These are phyloP conservation scores for Phylloscopus whistleri DNA, from an alignment of 2,113 vertebrate species.

Conservation along the genomic window DNA sequence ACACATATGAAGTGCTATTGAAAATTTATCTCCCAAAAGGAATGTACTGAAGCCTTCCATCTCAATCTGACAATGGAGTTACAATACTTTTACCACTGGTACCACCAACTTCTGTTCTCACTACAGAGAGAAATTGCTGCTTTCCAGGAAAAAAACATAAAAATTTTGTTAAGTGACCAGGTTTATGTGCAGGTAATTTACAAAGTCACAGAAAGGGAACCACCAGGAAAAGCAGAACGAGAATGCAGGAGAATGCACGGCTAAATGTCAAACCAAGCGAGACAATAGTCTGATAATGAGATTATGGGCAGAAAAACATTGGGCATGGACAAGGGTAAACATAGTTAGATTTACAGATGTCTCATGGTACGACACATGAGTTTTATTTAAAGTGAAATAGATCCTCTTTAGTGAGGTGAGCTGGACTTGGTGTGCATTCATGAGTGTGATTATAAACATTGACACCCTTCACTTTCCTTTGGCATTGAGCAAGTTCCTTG, in stretches of 20 bases:
- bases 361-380: not conserved
- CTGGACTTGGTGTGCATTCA: not conserved
- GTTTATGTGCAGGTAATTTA: not conserved
- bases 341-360: not conserved
- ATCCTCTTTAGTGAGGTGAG: not conserved
- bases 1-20: not conserved
- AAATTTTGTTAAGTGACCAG: not conserved
- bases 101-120: not conserved
- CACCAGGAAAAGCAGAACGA: not conserved
- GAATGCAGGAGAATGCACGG: rapidly evolving
- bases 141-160: slow-evolving; percentile 24
- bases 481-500: not conserved
- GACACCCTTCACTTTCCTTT: not conserved
- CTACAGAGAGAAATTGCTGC: not conserved
- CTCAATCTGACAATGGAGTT: not conserved
- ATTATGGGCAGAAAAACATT: not conserved
- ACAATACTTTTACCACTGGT: not conserved
- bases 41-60: not conserved
- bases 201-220: not conserved
- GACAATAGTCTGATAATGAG: not conserved
- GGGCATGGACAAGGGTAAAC: not conserved
- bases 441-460: not conserved
- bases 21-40: not conserved
- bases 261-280: not conserved
- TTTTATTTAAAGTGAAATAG: not conserved